Evolutionary conservation across 2,888 invertebrate genomes (phyloP).

Genomic region (Cataglyphis livida): DNA sequence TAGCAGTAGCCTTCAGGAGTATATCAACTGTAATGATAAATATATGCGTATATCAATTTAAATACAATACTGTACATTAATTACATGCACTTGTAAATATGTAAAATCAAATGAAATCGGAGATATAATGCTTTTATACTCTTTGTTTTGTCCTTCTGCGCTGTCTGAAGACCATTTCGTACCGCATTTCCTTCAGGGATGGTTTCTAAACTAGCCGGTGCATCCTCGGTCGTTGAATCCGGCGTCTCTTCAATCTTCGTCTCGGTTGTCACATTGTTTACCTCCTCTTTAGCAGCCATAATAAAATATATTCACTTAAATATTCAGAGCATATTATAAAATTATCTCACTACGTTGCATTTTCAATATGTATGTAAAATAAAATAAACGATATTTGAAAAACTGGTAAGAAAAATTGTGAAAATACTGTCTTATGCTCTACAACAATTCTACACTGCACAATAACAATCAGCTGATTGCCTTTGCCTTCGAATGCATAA

Average conservation of each 20-base stretch:
- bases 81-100: neutral
- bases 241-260: conserved; percentile 62
- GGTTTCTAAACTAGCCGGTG: conserved; percentile 70
- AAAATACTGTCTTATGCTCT: neutral
- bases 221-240: conserved; percentile 69
- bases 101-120: neutral
- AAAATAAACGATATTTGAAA: neutral
- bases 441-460: neutral
- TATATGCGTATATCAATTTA: neutral
- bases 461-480: conserved; percentile 14
- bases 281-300: conserved; percentile 73
- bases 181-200: conserved; percentile 65
- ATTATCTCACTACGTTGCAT: neutral
- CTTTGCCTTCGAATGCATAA: neutral
- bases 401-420: neutral
- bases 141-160: conserved; percentile 74
- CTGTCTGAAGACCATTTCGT: conserved; percentile 69
- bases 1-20: conserved; percentile 96
- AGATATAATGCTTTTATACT: conserved; percentile 69
- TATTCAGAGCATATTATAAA: neutral
- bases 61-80: neutral
- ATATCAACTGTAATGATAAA: conserved; percentile 91
- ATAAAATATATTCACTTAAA: neutral
- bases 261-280: conserved; percentile 37
- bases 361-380: neutral